A percentile compares a stretch with the other conserved stretches of the same genome.
Evolutionary conservation across 2,888 invertebrate species (phyloP).

Genomic region (Drosophila buzzatii): DNA sequence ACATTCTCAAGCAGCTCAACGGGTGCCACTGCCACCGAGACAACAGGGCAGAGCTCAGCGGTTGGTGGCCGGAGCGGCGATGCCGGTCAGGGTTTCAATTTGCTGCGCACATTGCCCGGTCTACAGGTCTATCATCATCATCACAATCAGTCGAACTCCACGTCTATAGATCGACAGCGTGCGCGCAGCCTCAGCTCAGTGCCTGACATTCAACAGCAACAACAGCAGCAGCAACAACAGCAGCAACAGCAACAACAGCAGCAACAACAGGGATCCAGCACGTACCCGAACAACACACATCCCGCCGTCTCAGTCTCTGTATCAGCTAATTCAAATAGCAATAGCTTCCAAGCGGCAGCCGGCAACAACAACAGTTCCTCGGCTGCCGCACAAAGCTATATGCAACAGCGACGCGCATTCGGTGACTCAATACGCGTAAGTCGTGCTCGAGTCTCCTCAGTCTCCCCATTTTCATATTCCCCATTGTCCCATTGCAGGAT

Average conservation of each 20-base stretch:
- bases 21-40: conserved; percentile 71
- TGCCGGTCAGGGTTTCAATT: conserved; percentile 87
- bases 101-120: conserved; percentile 90
- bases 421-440: conserved; percentile 76
- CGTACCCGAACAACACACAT: conserved; percentile 71
- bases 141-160: conserved; percentile 84
- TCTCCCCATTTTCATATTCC: neutral
- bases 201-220: conserved; percentile 88
- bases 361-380: conserved; percentile 74
- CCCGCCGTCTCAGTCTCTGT: conserved; percentile 64
- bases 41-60: conserved; percentile 47
- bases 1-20: conserved; percentile 91
- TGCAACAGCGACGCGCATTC: conserved; percentile 73
- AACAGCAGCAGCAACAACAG: conserved; percentile 60
- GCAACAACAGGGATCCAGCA: conserved; percentile 77
- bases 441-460: conserved; percentile 9
- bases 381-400: conserved; percentile 67
- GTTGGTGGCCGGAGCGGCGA: conserved; percentile 57
- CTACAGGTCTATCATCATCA: conserved; percentile 87
- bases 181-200: conserved; percentile 94
- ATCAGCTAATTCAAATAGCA: conserved; percentile 69
- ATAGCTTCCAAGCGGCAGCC: conserved; percentile 58
- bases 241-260: conserved; percentile 65
- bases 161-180: conserved; percentile 90
- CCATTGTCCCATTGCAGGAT: conserved; percentile 54